These are phyloP conservation scores for Cassiopea andromeda DNA, from an alignment of 30 jellyfish, hydroid and myxozoan species.

Conservation along the genomic window DNA sequence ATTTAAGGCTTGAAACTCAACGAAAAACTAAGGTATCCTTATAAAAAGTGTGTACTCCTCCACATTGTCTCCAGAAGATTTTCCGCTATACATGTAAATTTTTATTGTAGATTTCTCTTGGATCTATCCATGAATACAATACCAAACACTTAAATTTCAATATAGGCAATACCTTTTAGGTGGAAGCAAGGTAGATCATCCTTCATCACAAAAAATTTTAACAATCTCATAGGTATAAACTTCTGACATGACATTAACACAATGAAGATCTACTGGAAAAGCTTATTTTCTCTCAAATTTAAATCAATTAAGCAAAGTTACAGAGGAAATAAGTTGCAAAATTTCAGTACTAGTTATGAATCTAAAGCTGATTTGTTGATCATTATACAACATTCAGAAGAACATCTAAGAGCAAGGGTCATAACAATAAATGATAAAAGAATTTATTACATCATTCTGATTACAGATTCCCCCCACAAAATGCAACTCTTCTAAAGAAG, in stretches of 20 bases:
- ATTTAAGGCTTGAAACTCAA: too few species aligned
- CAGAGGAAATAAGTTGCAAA: not conserved
- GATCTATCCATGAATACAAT: not conserved
- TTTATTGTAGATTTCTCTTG: not conserved
- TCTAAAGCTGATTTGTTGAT: not conserved
- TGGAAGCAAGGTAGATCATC: not conserved
- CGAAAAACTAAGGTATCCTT: too few species aligned
- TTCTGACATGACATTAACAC: not conserved
- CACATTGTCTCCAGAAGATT: not conserved
- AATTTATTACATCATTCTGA: not conserved
- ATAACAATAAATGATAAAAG: not conserved
- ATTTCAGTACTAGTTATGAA: not conserved
- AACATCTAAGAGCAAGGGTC: not conserved
- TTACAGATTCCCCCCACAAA: conserved; percentile 11
- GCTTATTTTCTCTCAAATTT: not conserved
- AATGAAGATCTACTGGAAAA: not conserved
- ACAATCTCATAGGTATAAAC: not conserved
- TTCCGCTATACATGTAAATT: not conserved
- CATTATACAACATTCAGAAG: not conserved
- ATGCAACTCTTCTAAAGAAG: conserved; percentile 5
- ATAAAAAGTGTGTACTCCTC: not conserved
- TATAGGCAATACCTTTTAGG: not conserved
- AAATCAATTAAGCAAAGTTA: not conserved
- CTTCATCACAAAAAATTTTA: not conserved
- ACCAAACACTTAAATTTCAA: not conserved